Conservation (phyloP, 2,888 invertebrate species). For the Scaptomyza flava region DNA sequence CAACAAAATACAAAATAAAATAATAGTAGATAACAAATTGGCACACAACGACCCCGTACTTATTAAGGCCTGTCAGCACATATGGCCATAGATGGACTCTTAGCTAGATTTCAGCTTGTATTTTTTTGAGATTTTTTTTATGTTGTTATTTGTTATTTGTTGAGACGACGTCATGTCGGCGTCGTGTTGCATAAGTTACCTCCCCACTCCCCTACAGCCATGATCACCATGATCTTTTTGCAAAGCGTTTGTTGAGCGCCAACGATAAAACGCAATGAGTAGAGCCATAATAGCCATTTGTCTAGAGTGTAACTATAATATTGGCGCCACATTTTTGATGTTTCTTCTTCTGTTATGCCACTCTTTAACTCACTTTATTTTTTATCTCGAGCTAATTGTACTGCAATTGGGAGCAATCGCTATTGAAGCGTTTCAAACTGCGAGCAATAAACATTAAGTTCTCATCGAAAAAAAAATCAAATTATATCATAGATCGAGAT, state of each 20-base stretch:
- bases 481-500: too few species aligned
- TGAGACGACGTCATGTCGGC: constrained; percentile 38
- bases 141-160: constrained; percentile 6
- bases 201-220: neutral
- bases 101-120: constrained; percentile 31
- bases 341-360: neutral
- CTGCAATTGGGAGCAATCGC: too few species aligned
- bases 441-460: too few species aligned
- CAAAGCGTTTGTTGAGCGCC: constrained; percentile 15
- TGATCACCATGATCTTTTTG: constrained; percentile 36
- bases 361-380: constrained; percentile 11
- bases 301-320: constrained; percentile 37
- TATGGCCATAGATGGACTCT: constrained; percentile 66
- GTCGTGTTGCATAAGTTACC: constrained; percentile 30
- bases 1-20: constrained; percentile 16
- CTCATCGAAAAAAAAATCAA: too few species aligned
- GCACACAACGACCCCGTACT: constrained; percentile 75
- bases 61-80: constrained; percentile 49
- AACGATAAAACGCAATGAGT: constrained; percentile 38
- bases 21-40: constrained; percentile 35
- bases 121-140: constrained; percentile 12
- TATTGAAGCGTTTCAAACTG: too few species aligned
- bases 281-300: constrained; percentile 31
- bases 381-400: constrained; percentile 14
- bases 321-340: constrained; percentile 44